phyloP scores from a whole-genome alignment of 92 coral and sea anemone genomes.

The Paragorgia papillata region DNA sequence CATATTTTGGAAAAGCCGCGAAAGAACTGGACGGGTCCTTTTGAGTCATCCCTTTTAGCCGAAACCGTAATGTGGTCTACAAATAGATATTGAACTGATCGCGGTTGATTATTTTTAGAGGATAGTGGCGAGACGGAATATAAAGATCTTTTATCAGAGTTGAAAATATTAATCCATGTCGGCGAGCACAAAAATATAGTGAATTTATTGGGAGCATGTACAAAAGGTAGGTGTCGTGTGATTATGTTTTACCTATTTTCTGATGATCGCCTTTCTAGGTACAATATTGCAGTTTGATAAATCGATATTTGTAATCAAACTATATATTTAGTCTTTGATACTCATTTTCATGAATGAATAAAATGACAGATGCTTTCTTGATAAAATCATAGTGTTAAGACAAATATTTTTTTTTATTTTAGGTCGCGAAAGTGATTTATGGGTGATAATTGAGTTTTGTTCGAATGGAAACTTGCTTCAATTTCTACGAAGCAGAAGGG shows the following conservation, averaged over 20 bases:
- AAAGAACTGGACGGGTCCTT: too few relatives aligned
- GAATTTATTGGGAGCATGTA: slow-evolving; percentile 93
- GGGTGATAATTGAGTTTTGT: slow-evolving; percentile 93
- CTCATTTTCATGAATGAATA: too few relatives aligned
- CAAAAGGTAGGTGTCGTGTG: slow-evolving; percentile 75
- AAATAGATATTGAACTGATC: too few relatives aligned
- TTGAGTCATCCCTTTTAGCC: too few relatives aligned
- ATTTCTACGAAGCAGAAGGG: slow-evolving; percentile 90
- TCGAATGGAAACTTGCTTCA: slow-evolving; percentile 92
- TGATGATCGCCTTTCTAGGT: too few relatives aligned
- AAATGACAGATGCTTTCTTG: too few relatives aligned
- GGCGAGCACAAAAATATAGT: slow-evolving; percentile 99
- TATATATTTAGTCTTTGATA: too few relatives aligned
- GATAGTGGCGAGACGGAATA: slow-evolving; percentile 85
- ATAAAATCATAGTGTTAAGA: neutral
- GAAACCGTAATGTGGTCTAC: too few relatives aligned
- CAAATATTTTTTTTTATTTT: neutral
- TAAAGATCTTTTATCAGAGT: slow-evolving; percentile 85
- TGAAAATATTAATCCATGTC: slow-evolving; percentile 91
- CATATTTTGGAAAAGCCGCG: too few relatives aligned
- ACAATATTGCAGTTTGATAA: too few relatives aligned
- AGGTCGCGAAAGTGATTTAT: slow-evolving; percentile 91
- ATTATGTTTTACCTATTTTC: too few relatives aligned
- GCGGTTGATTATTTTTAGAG: slow-evolving; percentile 47
- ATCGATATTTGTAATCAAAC: too few relatives aligned